A percentile compares a stretch with the other conserved stretches of the same genome.
Conservation (phyloP, 2,888 invertebrate species). For the Villa cingulata region DNA sequence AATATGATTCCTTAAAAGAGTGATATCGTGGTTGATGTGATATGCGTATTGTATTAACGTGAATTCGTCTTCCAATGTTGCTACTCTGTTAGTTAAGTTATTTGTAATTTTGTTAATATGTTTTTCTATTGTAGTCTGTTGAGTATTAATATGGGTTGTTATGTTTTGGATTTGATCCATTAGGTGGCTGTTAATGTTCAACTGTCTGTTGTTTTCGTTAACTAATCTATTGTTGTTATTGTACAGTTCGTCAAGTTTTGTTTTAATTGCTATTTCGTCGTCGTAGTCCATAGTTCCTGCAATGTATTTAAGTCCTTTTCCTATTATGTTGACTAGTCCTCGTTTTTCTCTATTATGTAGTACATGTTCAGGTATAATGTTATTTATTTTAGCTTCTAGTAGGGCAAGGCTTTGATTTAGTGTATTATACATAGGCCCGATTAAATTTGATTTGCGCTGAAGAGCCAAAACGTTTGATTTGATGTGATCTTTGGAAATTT, state of each 20-base stretch:
- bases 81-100: not conserved
- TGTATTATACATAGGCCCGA: not conserved
- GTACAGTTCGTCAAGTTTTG: not conserved
- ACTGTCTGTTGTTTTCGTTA: not conserved
- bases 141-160: not conserved
- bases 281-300: not conserved
- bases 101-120: not conserved
- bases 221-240: not conserved
- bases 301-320: not conserved
- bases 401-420: not conserved
- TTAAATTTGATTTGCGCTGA: not conserved
- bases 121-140: no score
- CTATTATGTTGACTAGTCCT: not conserved
- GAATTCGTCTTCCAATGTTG: no score
- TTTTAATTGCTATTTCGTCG: not conserved
- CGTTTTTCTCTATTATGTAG: not conserved
- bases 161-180: not conserved
- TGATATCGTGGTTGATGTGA: no score
- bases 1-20: no score
- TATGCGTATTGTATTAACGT: no score
- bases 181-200: not conserved
- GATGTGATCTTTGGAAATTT: not conserved
- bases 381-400: not conserved
- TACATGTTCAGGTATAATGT: not conserved
- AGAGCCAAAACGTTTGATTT: not conserved